These are phyloP conservation scores for Physella acuta DNA, from an alignment of 1,140 invertebrate genomes.

Conservation along the genomic window DNA sequence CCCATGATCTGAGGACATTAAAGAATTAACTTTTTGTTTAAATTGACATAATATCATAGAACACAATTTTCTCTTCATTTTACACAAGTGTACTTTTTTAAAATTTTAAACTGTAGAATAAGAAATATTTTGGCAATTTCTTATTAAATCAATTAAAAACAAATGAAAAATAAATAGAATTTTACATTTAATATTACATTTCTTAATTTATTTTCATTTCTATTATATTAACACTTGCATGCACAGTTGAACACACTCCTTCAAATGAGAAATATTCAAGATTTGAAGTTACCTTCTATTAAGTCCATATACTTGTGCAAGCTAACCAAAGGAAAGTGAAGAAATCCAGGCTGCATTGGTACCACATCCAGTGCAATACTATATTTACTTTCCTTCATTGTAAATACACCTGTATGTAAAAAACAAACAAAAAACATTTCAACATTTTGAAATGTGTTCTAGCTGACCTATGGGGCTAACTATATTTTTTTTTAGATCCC, in stretches of 20 bases:
- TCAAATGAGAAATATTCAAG: not conserved
- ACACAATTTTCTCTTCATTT: not conserved
- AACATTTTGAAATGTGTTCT: not conserved
- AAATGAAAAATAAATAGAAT: not conserved
- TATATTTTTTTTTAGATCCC: not conserved
- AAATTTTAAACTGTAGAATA: not conserved
- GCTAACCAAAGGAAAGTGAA: constrained; percentile 83
- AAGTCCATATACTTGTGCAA: constrained; percentile 78
- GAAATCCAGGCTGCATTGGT: constrained; percentile 83
- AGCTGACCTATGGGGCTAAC: too few relatives aligned
- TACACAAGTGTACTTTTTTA: not conserved
- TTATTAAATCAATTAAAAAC: not conserved
- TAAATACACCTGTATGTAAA: constrained; percentile 71
- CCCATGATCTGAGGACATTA: not conserved
- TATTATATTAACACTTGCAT: not conserved
- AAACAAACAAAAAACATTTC: too few relatives aligned
- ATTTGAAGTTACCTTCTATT: not conserved
- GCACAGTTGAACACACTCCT: not conserved
- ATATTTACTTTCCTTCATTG: constrained; percentile 74
- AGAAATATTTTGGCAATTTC: too few relatives aligned
- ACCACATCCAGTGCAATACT: constrained; percentile 83
- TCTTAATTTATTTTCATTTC: not conserved
- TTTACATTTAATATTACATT: not conserved
- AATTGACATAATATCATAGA: not conserved
- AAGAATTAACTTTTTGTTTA: not conserved